Base-by-base conservation (phyloP, 2,797 vertebrate genomes). In the Arnoldichthys spilopterus region DNA sequence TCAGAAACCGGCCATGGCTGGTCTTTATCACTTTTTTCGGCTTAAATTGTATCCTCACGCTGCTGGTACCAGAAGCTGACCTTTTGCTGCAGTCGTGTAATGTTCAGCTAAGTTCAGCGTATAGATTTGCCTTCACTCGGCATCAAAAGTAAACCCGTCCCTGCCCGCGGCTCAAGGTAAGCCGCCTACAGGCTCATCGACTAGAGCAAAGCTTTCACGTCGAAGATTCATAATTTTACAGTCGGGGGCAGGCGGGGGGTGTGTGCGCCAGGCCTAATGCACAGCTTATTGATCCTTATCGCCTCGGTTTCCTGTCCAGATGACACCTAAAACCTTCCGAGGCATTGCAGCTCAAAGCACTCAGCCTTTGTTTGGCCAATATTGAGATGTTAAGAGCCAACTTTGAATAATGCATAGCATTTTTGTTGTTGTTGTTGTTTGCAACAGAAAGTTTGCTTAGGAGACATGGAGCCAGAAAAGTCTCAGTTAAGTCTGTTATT, bases 21-120 rank as follows among this genome's bases (percentile, higher is more conserved):
- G 47, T 40, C 16, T 28, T 51, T 15, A 30, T 66, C 54, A 34
- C n/a, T 62, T n/a, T n/a, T 15, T 20, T 24, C 30, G 22, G 32
- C 67, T 18, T 28, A 12, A 61, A 43, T 54, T 58, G 34, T n/a
- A 47, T 5, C 32, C 26, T 24, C 24, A 3, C 45, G 67, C 9
- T 43, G 8, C 59, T 83, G 78, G 49, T 70, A 12, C 68, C n/a
- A 83, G 85, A 83, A 32, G 58, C 62, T 70, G 85, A 88, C 82
- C 87, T 88, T 64, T 88, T 85, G 72, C 69, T 83, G 82, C 49
- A 83, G 81, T 87, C 82, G 84, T 71, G 82, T 85, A 86, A 86
- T 81, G 78, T 80, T 77, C 43, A 47, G 43, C 67, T 79, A 81
- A 80, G 79, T 71, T 74, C 74, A 45, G 70, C 83, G 66, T 54